Evolutionary conservation across 2,888 invertebrate species (phyloP).

Genomic region (Mimumesa dahlbomi): DNA sequence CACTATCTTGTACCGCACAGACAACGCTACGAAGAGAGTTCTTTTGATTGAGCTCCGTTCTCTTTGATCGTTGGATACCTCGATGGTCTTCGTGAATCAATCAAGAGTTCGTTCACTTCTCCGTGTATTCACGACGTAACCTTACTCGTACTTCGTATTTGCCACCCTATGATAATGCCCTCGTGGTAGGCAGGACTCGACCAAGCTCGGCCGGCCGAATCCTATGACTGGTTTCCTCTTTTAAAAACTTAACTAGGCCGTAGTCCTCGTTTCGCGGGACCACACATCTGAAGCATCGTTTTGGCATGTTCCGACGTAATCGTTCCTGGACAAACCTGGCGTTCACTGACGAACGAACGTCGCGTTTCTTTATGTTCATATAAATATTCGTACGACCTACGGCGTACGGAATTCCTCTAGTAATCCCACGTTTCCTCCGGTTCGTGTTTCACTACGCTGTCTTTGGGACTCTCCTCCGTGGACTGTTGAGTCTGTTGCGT

Average conservation of each 20-base stretch:
- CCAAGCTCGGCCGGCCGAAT: conserved; percentile 68
- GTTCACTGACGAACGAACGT: neutral
- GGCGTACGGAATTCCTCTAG: conserved; percentile 48
- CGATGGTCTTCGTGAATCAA: conserved; percentile 24
- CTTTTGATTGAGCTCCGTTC: conserved; percentile 70
- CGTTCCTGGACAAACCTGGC: neutral
- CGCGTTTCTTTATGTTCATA: neutral
- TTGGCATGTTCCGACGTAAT: conserved; percentile 51
- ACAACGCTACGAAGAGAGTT: conserved; percentile 59
- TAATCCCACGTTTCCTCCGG: conserved; percentile 79
- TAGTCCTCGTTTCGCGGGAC: conserved; percentile 36
- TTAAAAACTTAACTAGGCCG: conserved; percentile 70
- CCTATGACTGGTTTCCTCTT: conserved; percentile 77
- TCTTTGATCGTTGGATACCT: conserved; percentile 50
- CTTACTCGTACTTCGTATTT: conserved; percentile 50
- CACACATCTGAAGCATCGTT: conserved; percentile 49
- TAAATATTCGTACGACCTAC: neutral
- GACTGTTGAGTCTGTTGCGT: conserved; percentile 66
- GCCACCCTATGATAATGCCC: conserved; percentile 76
- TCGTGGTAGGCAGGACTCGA: conserved; percentile 79
- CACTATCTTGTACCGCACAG: conserved; percentile 54
- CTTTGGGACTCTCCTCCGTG: conserved; percentile 73
- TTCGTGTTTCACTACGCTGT: conserved; percentile 75
- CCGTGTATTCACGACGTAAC: conserved; percentile 17
- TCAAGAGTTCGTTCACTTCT: conserved; percentile 29